These are phyloP conservation scores for Microcebus ravelobensis DNA, from an alignment of 2,113 vertebrate genomes.

Conservation along the genomic window DNA sequence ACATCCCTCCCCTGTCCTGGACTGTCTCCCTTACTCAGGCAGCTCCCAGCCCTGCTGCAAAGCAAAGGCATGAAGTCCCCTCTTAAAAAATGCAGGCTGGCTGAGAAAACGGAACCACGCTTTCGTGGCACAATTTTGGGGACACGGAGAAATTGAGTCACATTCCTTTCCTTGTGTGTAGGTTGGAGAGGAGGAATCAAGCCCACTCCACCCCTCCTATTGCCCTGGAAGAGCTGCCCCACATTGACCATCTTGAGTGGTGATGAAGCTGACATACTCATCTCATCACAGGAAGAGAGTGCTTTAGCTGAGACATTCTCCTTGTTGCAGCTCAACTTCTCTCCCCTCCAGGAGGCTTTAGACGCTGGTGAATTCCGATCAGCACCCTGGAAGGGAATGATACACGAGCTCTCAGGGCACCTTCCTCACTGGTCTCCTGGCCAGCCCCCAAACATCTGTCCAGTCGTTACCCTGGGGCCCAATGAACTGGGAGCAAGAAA, in stretches of 20 bases:
- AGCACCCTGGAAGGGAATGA: neutral
- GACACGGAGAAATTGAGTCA: neutral
- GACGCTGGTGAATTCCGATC: neutral
- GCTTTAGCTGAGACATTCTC: neutral
- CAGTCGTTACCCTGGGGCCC: too few relatives aligned
- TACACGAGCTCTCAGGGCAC: too few relatives aligned
- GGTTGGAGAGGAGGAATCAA: neutral
- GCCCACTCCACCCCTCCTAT: fast-evolving
- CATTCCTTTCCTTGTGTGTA: neutral
- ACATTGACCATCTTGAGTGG: neutral
- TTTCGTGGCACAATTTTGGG: neutral
- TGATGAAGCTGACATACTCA: fast-evolving
- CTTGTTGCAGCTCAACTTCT: neutral
- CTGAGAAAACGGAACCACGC: neutral
- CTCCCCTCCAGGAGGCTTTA: neutral
- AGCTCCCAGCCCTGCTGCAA: neutral
- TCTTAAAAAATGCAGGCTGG: neutral
- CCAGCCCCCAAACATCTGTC: neutral
- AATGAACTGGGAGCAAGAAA: neutral
- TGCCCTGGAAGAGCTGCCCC: neutral
- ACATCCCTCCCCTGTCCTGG: fast-evolving
- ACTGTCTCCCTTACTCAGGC: neutral
- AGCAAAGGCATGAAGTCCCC: neutral
- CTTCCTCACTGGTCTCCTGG: neutral
- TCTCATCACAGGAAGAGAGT: neutral